Evolutionary conservation across 2,113 vertebrate species (phyloP), one percentile per base, ranked within the genome.

Genomic region (Microtus oregoni): DNA sequence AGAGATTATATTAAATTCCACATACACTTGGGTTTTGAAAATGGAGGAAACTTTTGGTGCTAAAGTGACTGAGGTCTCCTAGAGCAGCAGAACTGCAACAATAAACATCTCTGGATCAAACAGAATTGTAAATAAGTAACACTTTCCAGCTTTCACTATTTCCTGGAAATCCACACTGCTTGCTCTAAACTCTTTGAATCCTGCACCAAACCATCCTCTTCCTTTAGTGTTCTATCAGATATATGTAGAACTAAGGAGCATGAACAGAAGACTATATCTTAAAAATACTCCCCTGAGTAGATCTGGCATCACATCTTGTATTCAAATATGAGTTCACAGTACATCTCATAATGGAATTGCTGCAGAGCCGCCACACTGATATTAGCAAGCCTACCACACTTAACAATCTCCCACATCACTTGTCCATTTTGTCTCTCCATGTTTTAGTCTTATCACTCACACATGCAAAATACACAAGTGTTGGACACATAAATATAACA

Each of bases 21-120:
- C 55, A 50, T 75, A 83, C n/a, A 91, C 35, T 88, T 96, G 78
- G 19, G 14, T 92, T 95, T 97, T 91, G 52, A 76, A 92, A 97
- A 79, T 94, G 92, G 90, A 92, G 89, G 82, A 96, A 94, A 95
- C 93, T 86, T 55, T 79, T 35, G 47, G 50, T 90, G n/a, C 30
- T 63, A 68, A 91, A 95, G 72, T 86, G n/a, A 63, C 79, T 92
- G 78, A 91, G 82, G 10, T 94, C 96, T 77, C 50, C 82, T 73
- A 85, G 93, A 91, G 65, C 79, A 79, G 63, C 78, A 95, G 63
- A 91, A 91, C 83, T 92, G 47, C 70, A 26, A 14, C 14, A 61
- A 30, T 78, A 61, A 82, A 55, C 76, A 90, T 78, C 63, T 91
- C 1, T 70, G 89, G 81, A 92, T 92, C 47, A 91, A 41, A 35